Conservation (phyloP, 1,140 invertebrate genomes). For the Paraescarpia echinospica region DNA sequence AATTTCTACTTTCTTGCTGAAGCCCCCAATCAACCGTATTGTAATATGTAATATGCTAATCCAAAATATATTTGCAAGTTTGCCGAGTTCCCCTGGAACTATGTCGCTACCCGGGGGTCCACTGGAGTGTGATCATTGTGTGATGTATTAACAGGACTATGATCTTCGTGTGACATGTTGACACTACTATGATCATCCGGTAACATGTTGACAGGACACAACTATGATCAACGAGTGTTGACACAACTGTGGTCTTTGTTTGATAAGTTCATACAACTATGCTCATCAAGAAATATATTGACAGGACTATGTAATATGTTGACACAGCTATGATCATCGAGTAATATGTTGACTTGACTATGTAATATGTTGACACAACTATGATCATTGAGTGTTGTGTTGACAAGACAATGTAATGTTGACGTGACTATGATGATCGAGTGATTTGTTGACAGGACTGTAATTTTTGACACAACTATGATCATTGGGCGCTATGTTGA, state of each 20-base stretch:
- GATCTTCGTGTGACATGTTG: slow-evolving; percentile 24
- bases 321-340: neutral
- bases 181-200: neutral
- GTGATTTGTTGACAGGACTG: slow-evolving; percentile 45
- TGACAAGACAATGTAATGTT: slow-evolving; percentile 59
- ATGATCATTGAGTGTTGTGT: neutral
- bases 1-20: too few relatives aligned
- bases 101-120: too few relatives aligned
- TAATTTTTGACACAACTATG: neutral
- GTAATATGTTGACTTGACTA: neutral
- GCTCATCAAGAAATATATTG: neutral
- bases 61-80: too few relatives aligned
- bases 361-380: neutral
- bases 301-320: too few relatives aligned
- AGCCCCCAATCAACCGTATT: too few relatives aligned
- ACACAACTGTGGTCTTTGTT: too few relatives aligned
- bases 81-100: too few relatives aligned
- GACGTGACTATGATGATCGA: slow-evolving; percentile 67
- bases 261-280: neutral
- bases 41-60: too few relatives aligned
- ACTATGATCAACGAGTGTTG: too few relatives aligned
- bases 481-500: slow-evolving; percentile 9
- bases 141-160: slow-evolving; percentile 60
- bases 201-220: neutral
- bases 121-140: too few relatives aligned